These are phyloP conservation scores for Catharus fuscescens DNA, from an alignment of 2,113 vertebrate species.

Conservation along the genomic window DNA sequence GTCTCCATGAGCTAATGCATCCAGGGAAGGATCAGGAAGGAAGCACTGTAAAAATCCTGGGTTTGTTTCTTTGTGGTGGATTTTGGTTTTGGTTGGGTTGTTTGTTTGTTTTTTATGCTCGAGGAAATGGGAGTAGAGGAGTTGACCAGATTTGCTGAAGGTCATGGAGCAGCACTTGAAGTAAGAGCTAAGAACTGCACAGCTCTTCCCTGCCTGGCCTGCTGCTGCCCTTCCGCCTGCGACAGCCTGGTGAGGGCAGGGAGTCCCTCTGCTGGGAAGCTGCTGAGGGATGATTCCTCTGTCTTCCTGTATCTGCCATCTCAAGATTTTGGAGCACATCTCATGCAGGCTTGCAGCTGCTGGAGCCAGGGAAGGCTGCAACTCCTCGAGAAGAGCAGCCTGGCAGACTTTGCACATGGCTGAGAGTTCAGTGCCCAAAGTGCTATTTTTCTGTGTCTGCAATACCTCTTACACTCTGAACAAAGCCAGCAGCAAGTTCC, in stretches of 20 bases:
- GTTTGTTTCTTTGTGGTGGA: not conserved
- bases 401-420: not conserved
- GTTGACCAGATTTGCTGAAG: not conserved
- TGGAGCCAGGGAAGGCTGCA: not conserved
- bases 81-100: not conserved
- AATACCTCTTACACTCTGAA: not conserved
- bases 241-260: accelerated
- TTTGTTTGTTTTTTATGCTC: not conserved
- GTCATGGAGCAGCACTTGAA: not conserved
- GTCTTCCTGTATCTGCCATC: not conserved
- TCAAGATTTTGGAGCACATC: not conserved
- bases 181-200: not conserved
- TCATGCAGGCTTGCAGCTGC: not conserved
- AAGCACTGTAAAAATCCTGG: not conserved
- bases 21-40: not conserved
- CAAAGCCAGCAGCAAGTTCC: not conserved
- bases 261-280: not conserved
- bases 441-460: not conserved
- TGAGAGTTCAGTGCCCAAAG: not conserved
- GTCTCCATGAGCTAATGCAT: not conserved
- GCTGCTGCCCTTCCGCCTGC: not conserved
- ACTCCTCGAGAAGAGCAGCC: not conserved
- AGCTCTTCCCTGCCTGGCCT: not conserved
- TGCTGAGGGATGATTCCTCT: not conserved
- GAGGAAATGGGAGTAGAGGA: not conserved